Conservation (phyloP, 2,888 invertebrate genomes). For the Gastracanthus pulcherrimus region DNA sequence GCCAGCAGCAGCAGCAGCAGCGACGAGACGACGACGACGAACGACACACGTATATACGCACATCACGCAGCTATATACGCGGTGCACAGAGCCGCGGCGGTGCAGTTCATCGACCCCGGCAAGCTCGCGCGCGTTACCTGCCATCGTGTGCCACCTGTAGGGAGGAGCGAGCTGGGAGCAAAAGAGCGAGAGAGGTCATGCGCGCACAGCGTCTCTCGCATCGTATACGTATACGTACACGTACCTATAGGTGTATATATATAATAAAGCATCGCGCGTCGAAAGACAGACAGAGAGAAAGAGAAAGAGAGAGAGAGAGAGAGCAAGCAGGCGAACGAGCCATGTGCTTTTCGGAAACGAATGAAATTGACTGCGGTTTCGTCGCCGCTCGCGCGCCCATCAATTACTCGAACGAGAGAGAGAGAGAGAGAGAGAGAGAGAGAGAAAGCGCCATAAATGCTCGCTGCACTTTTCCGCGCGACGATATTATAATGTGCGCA, state of each 20-base stretch:
- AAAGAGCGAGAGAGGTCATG: constrained; percentile 32
- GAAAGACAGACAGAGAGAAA: too few species aligned
- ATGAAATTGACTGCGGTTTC: neutral
- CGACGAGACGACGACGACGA: too few species aligned
- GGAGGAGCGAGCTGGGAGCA: neutral
- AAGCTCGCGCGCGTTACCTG: neutral
- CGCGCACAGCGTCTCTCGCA: constrained; percentile 2
- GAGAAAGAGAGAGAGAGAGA: too few species aligned
- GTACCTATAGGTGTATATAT: too few species aligned
- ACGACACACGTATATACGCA: too few species aligned
- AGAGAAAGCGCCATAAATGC: neutral
- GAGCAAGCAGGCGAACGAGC: neutral
- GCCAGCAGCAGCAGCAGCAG: neutral
- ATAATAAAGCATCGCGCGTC: too few species aligned
- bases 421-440: too few species aligned
- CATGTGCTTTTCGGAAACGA: constrained; percentile 24
- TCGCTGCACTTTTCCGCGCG: constrained; percentile 42
- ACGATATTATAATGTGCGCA: neutral
- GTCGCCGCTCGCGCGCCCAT: neutral
- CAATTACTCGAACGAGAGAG: constrained; percentile 37
- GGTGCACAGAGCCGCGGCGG: neutral
- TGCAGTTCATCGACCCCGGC: constrained; percentile 49
- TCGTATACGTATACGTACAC: too few species aligned
- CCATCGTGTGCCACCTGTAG: constrained; percentile 39
- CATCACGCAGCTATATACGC: neutral